A percentile compares a stretch with the other conserved stretches of the same genome.
Conservation (phyloP, 2,113 vertebrate genomes). For the Nibea albiflora region DNA sequence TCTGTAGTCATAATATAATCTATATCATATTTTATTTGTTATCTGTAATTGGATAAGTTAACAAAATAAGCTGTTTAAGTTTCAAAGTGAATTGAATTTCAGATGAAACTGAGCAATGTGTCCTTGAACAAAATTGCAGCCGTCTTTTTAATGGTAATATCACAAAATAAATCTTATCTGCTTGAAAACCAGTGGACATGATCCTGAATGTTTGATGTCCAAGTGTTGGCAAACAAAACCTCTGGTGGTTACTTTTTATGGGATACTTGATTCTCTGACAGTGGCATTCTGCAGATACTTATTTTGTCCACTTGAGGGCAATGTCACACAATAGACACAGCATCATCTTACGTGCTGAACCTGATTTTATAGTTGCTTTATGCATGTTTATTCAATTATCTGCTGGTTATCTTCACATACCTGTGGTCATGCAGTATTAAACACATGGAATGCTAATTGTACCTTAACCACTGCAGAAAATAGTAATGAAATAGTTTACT, state of each 20-base stretch:
- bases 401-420: background rate
- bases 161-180: too few relatives aligned
- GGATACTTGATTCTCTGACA: too few relatives aligned
- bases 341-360: background rate
- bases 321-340: conserved; percentile 4
- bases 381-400: background rate
- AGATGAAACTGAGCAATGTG: too few relatives aligned
- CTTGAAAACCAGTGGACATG: background rate
- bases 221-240: background rate
- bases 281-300: conserved; percentile 15
- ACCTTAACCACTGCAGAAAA: background rate
- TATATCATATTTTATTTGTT: too few relatives aligned
- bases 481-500: too few relatives aligned
- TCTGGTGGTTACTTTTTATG: background rate
- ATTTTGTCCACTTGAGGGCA: conserved; percentile 51
- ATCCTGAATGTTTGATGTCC: background rate
- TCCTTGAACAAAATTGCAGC: too few relatives aligned
- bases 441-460: too few relatives aligned
- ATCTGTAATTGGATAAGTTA: too few relatives aligned
- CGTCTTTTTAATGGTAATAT: too few relatives aligned
- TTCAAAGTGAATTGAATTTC: too few relatives aligned
- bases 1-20: too few relatives aligned
- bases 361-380: background rate
- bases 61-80: too few relatives aligned
- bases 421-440: background rate